A percentile compares a stretch with the other conserved stretches of the same genome.
phyloP scores from a whole-genome alignment of 1,140 invertebrate genomes.

The Rhynchophorus ferrugineus region DNA sequence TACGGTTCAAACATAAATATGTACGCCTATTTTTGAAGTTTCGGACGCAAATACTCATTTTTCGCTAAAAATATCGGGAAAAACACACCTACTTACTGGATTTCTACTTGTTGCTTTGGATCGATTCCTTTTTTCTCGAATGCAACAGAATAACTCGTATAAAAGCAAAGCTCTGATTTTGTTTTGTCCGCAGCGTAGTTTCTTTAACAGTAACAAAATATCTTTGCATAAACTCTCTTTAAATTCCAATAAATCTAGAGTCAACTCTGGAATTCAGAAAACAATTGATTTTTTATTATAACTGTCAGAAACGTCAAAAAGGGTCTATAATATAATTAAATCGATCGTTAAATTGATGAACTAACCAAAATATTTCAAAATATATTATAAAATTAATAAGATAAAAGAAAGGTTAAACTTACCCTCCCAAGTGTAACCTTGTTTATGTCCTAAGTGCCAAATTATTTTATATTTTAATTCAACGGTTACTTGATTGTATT shows the following conservation, averaged over 20 bases:
- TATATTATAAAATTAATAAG: not conserved
- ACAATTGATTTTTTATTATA: too few relatives aligned
- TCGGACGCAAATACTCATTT: too few relatives aligned
- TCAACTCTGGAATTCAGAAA: conserved; percentile 26
- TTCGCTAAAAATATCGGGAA: too few relatives aligned
- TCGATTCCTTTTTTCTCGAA: conserved; percentile 23
- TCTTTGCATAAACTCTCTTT: conserved; percentile 41
- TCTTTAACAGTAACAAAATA: conserved; percentile 39
- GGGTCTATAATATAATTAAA: too few relatives aligned
- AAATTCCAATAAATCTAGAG: conserved; percentile 16
- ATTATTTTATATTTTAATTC: conserved; percentile 42
- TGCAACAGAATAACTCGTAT: conserved; percentile 28
- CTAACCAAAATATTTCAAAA: not conserved
- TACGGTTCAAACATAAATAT: too few relatives aligned
- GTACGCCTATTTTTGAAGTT: too few relatives aligned
- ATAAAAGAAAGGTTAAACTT: not conserved
- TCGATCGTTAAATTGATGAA: too few relatives aligned
- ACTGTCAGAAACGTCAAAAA: too few relatives aligned
- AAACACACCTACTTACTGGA: conserved; percentile 6
- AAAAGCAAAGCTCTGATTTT: conserved; percentile 40
- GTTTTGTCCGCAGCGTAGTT: conserved; percentile 40
- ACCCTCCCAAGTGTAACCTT: conserved; percentile 20
- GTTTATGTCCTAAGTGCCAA: conserved; percentile 32
- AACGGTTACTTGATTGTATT: conserved; percentile 46
- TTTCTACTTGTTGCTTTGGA: not conserved